Base-by-base conservation (phyloP, 1,140 invertebrate genomes). In the Leptinotarsa texana region DNA sequence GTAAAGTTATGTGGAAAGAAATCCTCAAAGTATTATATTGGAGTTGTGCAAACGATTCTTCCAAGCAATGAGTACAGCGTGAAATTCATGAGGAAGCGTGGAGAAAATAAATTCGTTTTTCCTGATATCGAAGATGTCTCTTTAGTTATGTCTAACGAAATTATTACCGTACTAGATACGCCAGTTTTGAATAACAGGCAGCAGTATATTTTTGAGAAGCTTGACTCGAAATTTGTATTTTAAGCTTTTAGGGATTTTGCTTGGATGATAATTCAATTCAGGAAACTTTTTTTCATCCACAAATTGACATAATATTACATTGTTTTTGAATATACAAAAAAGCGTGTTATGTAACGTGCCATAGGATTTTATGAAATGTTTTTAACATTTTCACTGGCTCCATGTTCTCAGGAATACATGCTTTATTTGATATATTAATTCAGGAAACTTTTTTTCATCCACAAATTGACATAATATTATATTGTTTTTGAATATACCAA, bases 21-120 rank as follows among this genome's bases (percentile, higher is more conserved):
- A 21, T 24, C 63, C 21, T 15, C 63, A 33, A 65, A 65, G 21
- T 65, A 65, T 65, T 65, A 24, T 21, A 21, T 65, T 13, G 63
- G 63, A 33, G 13, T 65, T 5, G 27, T 65, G 13, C 21, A 24
- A 15, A 18, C 63, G 18, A 22, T 15, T 8, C 51, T 57, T 57
- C 27, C 63, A 27, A 33, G 27, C 63, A 13, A 65, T 33, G 63
- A 65, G 21, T 22, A 21, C n/a, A 65, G 21, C 21, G 63, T 65
- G 11, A 65, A 65, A 33, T 65, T 65, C 63, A 24, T 65, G 63
- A 65, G 21, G 4, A 65, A 65, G 63, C 21, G 21, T 21, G 63
- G 63, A 8, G 17, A 65, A 33, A 65, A 65, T 65, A 65, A 65
- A 21, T 65, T 65, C 27, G 21, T 65, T 15, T 65, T 65, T 65